Conservation (phyloP, 1,140 invertebrate genomes). For the Phortica variegata region DNA sequence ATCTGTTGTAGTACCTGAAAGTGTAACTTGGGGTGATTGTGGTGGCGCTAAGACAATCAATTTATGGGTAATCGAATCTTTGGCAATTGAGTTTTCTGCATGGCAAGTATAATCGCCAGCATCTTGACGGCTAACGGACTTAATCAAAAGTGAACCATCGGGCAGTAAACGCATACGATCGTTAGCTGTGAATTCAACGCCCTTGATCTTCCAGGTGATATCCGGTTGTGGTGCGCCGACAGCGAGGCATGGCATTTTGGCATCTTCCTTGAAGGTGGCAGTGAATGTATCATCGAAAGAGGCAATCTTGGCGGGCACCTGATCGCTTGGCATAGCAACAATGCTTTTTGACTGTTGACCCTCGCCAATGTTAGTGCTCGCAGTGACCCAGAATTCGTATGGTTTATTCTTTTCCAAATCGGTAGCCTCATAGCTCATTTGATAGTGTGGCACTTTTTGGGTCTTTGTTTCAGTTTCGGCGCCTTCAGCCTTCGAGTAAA, state of each 20-base stretch:
- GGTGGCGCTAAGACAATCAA: conserved; percentile 84
- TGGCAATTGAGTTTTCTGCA: conserved; percentile 90
- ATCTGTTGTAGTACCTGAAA: conserved; percentile 81
- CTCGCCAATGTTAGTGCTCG: conserved; percentile 89
- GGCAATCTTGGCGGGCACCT: conserved; percentile 89
- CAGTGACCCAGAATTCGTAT: conserved; percentile 94
- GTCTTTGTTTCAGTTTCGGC: conserved; percentile 67
- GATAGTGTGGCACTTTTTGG: conserved; percentile 64
- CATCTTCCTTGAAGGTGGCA: conserved; percentile 87
- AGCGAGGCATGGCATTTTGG: conserved; percentile 85
- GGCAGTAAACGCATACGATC: conserved; percentile 80
- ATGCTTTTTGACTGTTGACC: conserved; percentile 85
- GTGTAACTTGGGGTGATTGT: conserved; percentile 75
- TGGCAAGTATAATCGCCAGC: conserved; percentile 88
- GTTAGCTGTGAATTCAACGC: conserved; percentile 57
- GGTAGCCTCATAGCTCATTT: conserved; percentile 80
- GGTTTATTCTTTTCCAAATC: conserved; percentile 77
- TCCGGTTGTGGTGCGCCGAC: conserved; percentile 86
- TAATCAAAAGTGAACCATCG: conserved; percentile 88
- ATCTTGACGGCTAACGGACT: conserved; percentile 83
- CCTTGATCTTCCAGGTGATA: conserved; percentile 80
- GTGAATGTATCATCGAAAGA: conserved; percentile 89
- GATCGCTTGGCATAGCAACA: conserved; percentile 76
- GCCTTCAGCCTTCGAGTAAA: conserved; percentile 81
- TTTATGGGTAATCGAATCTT: conserved; percentile 87